Base-by-base conservation (phyloP, 2,797 vertebrate genomes). In the Thamnophis elegans region DNA sequence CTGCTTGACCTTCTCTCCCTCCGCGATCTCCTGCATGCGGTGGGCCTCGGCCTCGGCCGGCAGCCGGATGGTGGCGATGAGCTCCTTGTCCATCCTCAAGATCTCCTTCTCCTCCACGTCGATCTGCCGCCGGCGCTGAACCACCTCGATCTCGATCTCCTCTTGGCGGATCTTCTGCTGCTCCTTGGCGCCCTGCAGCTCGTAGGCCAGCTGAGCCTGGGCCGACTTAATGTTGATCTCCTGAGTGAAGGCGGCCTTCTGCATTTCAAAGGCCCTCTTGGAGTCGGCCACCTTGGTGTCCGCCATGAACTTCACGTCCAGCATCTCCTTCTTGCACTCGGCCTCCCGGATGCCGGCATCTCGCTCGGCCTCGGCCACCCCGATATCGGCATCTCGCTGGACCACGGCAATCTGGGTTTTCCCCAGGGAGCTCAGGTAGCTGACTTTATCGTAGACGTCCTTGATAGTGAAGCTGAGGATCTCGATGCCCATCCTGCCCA, bases 391-490 rank as follows among this genome's bases (percentile, higher is more conserved):
- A 32, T 99, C 99, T 96, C 99, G 98, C 91, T 98, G 99, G 0
- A 99, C 99, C 2, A 98, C 98, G 0, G 99, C 99, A 0, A 98
- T 99, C 98, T 99, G 99, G 0, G 98, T 98, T 97, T 99, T 99
- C 4, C 99, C 99, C 97, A 99, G 97, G 0, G 99, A 99, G 97
- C 99, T 99, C 97, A 99, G 97, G 96, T 99, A 99, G 56, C 99
- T 98, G 96, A 99, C 99, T 97, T 99, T 99, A 96, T 99, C 99
- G 65, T 99, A 99, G 13, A 99, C 99, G 88, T 99, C 99, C 98
- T 99, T 99, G 97, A 99, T 99, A 94, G 99, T 99, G 96, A 99
- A 99, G 97, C 99, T 99, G 95, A 99, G 98, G 97, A 99, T 99
- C 97, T 99, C 99, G 0, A 99, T 99, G 82, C 99, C 99, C 99